Conservation (phyloP, 2,113 vertebrate species). For the Trogon surrucura region DNA sequence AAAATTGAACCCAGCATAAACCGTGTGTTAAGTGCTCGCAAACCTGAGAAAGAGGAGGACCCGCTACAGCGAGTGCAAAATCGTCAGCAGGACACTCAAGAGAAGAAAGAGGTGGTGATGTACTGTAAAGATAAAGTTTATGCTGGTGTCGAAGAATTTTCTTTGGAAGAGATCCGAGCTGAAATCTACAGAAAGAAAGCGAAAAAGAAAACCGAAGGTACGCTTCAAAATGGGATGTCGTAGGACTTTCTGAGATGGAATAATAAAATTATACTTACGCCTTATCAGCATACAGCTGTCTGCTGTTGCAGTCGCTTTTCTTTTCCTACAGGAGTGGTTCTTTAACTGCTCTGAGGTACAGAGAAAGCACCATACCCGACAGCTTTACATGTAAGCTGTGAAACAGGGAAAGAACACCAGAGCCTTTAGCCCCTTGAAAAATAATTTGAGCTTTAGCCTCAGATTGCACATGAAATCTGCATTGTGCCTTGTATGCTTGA, state of each 20-base stretch:
- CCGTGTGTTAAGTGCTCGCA: slow-evolving; percentile 85
- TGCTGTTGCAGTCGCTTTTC: not conserved
- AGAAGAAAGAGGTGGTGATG: slow-evolving; percentile 84
- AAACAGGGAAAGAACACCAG: not conserved
- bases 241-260: not conserved
- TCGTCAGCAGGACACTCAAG: slow-evolving; percentile 75
- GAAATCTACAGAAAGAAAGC: slow-evolving; percentile 87
- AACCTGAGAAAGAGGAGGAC: slow-evolving; percentile 84
- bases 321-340: not conserved
- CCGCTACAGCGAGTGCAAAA: slow-evolving; percentile 88
- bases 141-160: slow-evolving; percentile 90
- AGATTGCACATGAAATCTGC: not conserved
- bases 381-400: not conserved
- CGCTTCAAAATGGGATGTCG: not conserved
- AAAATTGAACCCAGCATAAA: slow-evolving; percentile 93
- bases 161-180: slow-evolving; percentile 93
- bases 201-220: slow-evolving; percentile 73
- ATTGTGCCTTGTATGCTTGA: not conserved
- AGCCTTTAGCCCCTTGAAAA: not conserved
- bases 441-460: not conserved
- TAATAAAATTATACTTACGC: not conserved
- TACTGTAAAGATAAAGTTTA: slow-evolving; percentile 94
- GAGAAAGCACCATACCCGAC: not conserved
- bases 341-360: not conserved
- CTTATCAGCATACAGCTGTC: not conserved